Conservation (phyloP, 1,140 invertebrate genomes). For the Lasaia peninsularis region DNA sequence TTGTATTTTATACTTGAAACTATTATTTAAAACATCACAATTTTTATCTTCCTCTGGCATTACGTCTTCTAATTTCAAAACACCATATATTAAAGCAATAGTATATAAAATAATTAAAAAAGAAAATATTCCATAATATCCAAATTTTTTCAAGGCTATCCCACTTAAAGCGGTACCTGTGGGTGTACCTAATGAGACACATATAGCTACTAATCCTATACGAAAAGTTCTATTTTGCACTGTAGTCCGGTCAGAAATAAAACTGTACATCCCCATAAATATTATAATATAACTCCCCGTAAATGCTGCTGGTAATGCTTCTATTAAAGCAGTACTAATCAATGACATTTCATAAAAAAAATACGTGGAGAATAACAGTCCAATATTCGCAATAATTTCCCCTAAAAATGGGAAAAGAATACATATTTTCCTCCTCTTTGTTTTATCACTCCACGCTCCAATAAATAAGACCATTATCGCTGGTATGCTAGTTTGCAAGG, state of each 20-base stretch:
- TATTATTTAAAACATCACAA: slow-evolving; percentile 8
- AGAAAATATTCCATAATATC: slow-evolving; percentile 67
- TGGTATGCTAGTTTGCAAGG: slow-evolving; percentile 77
- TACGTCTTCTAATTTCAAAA: slow-evolving; percentile 58
- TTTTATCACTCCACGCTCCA: slow-evolving; percentile 81
- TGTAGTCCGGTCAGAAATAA: slow-evolving; percentile 78
- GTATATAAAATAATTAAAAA: slow-evolving; percentile 49
- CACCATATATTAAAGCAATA: slow-evolving; percentile 52
- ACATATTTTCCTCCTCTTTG: slow-evolving; percentile 81
- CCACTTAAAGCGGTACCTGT: slow-evolving; percentile 67
- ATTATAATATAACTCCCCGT: slow-evolving; percentile 79
- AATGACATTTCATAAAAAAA: slow-evolving; percentile 74
- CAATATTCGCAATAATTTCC: slow-evolving; percentile 74
- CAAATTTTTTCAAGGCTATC: slow-evolving; percentile 45
- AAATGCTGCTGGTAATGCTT: slow-evolving; percentile 78
- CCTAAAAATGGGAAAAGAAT: slow-evolving; percentile 80
- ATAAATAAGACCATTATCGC: slow-evolving; percentile 80
- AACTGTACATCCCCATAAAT: slow-evolving; percentile 81
- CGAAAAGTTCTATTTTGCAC: slow-evolving; percentile 79
- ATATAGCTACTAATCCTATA: slow-evolving; percentile 74
- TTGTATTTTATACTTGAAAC: slow-evolving; percentile 30
- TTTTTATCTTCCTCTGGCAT: slow-evolving; percentile 25
- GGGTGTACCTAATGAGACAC: slow-evolving; percentile 68
- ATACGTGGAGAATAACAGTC: slow-evolving; percentile 61
- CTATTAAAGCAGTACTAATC: slow-evolving; percentile 75